phyloP scores from a whole-genome alignment of 2,113 vertebrate genomes.

The Brachyistius frenatus region DNA sequence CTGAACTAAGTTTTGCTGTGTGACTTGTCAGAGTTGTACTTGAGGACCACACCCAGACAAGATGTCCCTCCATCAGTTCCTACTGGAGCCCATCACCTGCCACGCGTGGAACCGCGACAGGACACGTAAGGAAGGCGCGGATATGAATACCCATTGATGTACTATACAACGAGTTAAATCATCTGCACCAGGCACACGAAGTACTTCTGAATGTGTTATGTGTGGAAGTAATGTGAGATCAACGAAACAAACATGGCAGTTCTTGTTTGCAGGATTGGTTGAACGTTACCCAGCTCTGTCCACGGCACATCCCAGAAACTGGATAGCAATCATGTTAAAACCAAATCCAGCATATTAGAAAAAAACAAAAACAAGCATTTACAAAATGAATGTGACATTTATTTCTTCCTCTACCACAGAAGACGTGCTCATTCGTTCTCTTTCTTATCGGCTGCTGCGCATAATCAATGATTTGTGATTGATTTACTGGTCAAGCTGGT shows the following conservation, averaged over 20 bases:
- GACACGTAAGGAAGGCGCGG: slow-evolving; percentile 90
- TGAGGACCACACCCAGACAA: slow-evolving; percentile 82
- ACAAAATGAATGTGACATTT: not conserved
- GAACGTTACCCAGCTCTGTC: not conserved
- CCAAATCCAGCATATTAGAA: not conserved
- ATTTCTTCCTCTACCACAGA: not conserved
- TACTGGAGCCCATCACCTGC: slow-evolving; percentile 98
- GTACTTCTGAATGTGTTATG: too few relatives aligned
- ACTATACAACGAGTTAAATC: not conserved
- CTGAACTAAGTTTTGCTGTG: slow-evolving; percentile 50
- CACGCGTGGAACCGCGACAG: slow-evolving; percentile 99
- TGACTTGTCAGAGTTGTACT: slow-evolving; percentile 66
- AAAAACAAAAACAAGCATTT: not conserved
- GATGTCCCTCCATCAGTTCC: slow-evolving; percentile 99
- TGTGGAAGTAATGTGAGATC: too few relatives aligned
- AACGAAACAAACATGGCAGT: not conserved
- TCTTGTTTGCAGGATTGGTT: too few relatives aligned
- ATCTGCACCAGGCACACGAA: too few relatives aligned
- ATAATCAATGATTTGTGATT: too few relatives aligned
- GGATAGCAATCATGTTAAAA: not conserved
- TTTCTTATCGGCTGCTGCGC: too few relatives aligned
- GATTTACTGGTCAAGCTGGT: slow-evolving; percentile 32
- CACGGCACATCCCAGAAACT: slow-evolving; percentile 2
- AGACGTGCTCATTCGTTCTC: not conserved
- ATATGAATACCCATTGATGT: not conserved